Evolutionary conservation across 2,113 vertebrate genomes (phyloP).

Genomic region (Nerophis ophidion): DNA sequence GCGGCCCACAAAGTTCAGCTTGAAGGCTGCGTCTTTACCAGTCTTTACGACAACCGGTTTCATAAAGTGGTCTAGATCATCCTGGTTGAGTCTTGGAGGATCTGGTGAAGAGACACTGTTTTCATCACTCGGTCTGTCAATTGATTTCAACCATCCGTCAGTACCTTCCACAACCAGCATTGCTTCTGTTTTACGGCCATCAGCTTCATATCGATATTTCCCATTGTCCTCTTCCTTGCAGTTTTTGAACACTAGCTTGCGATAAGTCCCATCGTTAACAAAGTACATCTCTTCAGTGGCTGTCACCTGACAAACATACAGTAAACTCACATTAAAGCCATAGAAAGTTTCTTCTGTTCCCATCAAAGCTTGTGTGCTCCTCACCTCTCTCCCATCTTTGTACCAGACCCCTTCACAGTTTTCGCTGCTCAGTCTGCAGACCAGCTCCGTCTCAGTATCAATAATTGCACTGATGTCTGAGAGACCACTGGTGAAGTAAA

Average conservation of each 20-base stretch:
- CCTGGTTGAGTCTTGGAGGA: constrained; percentile 74
- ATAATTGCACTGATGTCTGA: constrained; percentile 66
- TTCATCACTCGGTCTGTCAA: neutral
- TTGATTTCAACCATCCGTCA: neutral
- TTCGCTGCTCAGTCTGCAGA: constrained; percentile 72
- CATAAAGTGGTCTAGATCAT: constrained; percentile 69
- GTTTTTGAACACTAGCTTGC: constrained; percentile 70
- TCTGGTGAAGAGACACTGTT: constrained; percentile 58
- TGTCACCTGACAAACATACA: constrained; percentile 66
- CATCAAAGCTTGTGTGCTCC: neutral
- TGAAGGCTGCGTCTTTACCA: constrained; percentile 72
- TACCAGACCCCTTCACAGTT: constrained; percentile 76
- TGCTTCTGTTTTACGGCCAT: constrained; percentile 72
- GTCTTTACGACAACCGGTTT: constrained; percentile 74
- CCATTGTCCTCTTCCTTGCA: constrained; percentile 73
- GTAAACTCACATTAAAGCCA: neutral
- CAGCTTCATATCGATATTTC: constrained; percentile 79
- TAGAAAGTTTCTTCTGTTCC: neutral
- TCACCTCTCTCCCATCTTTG: constrained; percentile 81
- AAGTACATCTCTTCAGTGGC: constrained; percentile 66
- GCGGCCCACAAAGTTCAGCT: constrained; percentile 74
- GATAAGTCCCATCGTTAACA: constrained; percentile 70
- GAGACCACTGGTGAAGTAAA: constrained; percentile 72
- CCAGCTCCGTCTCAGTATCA: constrained; percentile 69
- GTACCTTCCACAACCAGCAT: constrained; percentile 67